Evolutionary conservation across 2,113 vertebrate species (phyloP).

Genomic region (Reinhardtius hippoglossoides): DNA sequence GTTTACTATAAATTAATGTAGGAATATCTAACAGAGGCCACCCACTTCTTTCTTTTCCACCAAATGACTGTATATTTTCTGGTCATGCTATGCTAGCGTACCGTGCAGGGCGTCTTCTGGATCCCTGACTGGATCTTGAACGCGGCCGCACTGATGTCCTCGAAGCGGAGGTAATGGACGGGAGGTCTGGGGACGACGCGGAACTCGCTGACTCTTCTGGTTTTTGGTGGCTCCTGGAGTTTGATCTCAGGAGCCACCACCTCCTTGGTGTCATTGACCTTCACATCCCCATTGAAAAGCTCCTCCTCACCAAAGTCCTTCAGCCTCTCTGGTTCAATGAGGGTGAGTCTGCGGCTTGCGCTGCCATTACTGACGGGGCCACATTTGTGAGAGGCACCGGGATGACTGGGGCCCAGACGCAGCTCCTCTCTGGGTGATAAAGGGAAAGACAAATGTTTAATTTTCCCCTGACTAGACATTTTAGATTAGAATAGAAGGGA

Average conservation of each 20-base stretch:
- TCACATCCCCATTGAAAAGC: conserved; percentile 85
- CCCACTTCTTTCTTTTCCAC: too few relatives aligned
- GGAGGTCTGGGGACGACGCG: conserved; percentile 64
- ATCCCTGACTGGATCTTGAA: conserved; percentile 88
- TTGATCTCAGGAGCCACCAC: conserved; percentile 72
- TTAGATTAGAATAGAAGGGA: not conserved
- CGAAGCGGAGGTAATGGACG: conserved; percentile 84
- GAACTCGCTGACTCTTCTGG: conserved; percentile 65
- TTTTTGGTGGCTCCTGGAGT: conserved; percentile 79
- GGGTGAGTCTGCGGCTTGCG: conserved; percentile 67
- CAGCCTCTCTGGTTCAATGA: conserved; percentile 88
- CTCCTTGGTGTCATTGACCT: conserved; percentile 82
- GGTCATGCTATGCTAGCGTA: conserved; percentile 54
- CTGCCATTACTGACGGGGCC: conserved; percentile 75
- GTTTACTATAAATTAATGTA: too few relatives aligned
- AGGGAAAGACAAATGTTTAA: not conserved
- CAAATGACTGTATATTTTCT: too few relatives aligned
- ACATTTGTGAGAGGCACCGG: conserved; percentile 60
- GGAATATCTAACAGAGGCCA: too few relatives aligned
- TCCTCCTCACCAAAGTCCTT: conserved; percentile 93
- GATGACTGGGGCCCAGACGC: conserved; percentile 70
- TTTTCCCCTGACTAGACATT: not conserved
- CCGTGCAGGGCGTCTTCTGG: conserved; percentile 92
- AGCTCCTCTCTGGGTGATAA: conserved; percentile 78
- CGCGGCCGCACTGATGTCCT: conserved; percentile 91